These are phyloP conservation scores for Telmatochromis brichardi DNA, from an alignment of 2,113 vertebrate species.

Conservation along the genomic window DNA sequence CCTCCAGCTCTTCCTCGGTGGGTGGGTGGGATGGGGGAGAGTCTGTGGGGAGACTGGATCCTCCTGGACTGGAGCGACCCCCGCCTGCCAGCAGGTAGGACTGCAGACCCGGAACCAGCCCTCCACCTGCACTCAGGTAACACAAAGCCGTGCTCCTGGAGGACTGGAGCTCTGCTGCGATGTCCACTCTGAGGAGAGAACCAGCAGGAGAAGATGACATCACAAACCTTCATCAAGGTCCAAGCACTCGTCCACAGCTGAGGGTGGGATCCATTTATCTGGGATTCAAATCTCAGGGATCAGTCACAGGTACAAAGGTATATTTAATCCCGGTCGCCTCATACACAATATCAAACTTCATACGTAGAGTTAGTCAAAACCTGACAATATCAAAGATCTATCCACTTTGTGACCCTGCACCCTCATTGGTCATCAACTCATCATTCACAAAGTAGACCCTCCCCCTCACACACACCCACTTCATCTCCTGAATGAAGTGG, in stretches of 20 bases:
- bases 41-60: slow-evolving; percentile 90
- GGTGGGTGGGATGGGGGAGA: slow-evolving; percentile 92
- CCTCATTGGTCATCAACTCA: neutral
- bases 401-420: neutral
- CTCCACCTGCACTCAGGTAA: slow-evolving; percentile 44
- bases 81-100: slow-evolving; percentile 73
- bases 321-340: neutral
- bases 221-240: neutral
- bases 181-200: slow-evolving; percentile 28
- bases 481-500: neutral
- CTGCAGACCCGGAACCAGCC: slow-evolving; percentile 82
- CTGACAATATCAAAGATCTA: neutral
- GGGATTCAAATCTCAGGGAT: neutral
- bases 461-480: no score
- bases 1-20: slow-evolving; percentile 91
- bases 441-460: neutral
- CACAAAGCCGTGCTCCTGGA: slow-evolving; percentile 61
- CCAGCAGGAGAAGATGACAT: neutral
- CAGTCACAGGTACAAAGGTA: neutral
- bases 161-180: slow-evolving; percentile 17
- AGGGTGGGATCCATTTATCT: neutral
- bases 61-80: slow-evolving; percentile 85
- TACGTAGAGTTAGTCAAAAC: neutral
- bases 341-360: neutral
- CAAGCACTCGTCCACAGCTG: neutral